phyloP scores from a whole-genome alignment of 2,888 invertebrate species.

The Halictus ligatus region DNA sequence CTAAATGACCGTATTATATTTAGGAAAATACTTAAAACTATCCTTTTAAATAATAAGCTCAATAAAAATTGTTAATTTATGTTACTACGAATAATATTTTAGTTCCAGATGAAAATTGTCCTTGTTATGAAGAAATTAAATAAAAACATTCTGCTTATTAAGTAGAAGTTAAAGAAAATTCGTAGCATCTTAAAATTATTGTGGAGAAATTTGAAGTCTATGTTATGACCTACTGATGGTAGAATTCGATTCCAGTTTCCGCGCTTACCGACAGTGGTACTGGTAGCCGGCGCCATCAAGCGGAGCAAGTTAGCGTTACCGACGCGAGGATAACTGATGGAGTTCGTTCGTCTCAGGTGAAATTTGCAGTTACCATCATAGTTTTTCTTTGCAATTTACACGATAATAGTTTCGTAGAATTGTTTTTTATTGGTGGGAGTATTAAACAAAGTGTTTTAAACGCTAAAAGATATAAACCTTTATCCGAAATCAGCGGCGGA shows the following conservation, averaged over 20 bases:
- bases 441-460: background rate
- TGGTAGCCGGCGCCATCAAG: background rate
- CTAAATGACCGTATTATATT: no score
- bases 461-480: conserved; percentile 83
- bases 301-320: background rate
- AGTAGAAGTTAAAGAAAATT: no score
- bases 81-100: no score
- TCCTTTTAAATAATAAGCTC: no score
- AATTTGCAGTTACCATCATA: background rate
- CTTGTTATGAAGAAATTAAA: no score
- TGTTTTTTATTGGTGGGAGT: background rate
- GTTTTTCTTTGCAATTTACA: background rate
- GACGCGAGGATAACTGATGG: background rate
- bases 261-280: background rate
- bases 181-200: background rate
- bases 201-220: background rate
- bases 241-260: background rate
- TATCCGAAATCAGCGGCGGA: conserved; percentile 89
- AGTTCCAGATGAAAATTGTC: no score
- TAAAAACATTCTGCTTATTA: no score
- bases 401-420: background rate
- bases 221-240: background rate
- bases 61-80: no score
- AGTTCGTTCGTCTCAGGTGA: background rate
- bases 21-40: no score